Conservation (phyloP, 1,140 invertebrate species). For the Leptonema lineaticorne region DNA sequence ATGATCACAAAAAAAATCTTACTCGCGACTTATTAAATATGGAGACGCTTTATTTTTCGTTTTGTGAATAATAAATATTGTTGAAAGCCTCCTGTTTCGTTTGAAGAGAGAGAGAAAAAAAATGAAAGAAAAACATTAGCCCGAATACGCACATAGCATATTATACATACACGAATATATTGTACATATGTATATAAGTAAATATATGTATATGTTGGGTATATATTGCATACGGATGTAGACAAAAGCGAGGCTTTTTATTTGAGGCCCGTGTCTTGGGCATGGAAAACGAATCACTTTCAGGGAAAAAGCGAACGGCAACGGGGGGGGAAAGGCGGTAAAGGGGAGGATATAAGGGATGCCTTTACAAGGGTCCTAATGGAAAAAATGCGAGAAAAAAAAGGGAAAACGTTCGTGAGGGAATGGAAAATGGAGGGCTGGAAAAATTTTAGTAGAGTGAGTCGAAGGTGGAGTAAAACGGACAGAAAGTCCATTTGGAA, state of each 20-base stretch:
- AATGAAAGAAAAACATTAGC: conserved; percentile 15
- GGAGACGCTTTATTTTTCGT: not conserved
- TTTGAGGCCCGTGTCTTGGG: conserved; percentile 24
- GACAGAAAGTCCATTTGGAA: conserved; percentile 35
- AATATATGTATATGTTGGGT: too few species aligned
- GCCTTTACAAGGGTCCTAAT: conserved; percentile 17
- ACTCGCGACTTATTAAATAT: conserved; percentile 5
- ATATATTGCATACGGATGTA: conserved; percentile 23
- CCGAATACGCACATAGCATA: not conserved
- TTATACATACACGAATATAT: conserved; percentile 13
- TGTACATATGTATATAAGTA: too few species aligned
- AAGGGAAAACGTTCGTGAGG: not conserved
- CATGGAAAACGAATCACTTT: conserved; percentile 30
- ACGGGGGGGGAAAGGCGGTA: not conserved
- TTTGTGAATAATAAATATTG: conserved; percentile 1
- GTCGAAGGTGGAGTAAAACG: conserved; percentile 13
- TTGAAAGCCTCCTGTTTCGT: not conserved
- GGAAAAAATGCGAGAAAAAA: conserved; percentile 25
- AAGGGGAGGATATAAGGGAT: not conserved
- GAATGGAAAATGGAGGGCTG: conserved; percentile 15
- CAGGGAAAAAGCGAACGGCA: conserved; percentile 2
- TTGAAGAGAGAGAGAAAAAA: not conserved
- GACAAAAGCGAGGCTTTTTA: conserved; percentile 31
- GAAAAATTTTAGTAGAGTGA: conserved; percentile 1
- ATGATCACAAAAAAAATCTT: too few species aligned